Conservation (phyloP, 1,140 invertebrate genomes). For the Oscheius sp. region DNA sequence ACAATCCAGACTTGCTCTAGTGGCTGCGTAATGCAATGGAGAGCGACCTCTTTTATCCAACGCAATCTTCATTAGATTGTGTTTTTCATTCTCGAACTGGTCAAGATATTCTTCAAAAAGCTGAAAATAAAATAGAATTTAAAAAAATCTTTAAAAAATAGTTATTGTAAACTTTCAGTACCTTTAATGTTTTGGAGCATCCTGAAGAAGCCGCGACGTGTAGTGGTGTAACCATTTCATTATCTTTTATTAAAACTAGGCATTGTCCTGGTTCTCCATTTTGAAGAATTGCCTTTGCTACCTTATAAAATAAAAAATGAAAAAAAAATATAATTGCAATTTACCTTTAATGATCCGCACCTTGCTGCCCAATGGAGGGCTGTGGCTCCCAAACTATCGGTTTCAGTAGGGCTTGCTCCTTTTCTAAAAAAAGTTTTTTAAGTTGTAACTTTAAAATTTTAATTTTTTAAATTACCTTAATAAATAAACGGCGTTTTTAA, state of each 20-base stretch:
- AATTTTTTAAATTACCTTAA: background rate
- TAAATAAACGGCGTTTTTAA: background rate
- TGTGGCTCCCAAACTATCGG: conserved; percentile 7
- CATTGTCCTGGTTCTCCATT: background rate
- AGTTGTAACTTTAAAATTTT: no score
- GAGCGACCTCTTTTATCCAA: conserved; percentile 16
- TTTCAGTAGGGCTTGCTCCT: background rate
- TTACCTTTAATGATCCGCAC: conserved; percentile 4
- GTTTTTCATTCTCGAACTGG: no score
- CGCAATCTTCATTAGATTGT: background rate
- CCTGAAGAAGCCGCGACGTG: conserved; percentile 11
- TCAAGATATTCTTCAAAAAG: background rate
- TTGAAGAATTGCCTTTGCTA: background rate
- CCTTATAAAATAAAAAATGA: background rate
- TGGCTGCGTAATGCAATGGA: conserved; percentile 31
- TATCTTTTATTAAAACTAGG: conserved; percentile 4
- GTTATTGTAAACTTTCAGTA: background rate
- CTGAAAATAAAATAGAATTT: background rate
- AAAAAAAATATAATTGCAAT: conserved; percentile 6
- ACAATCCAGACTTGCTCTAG: conserved; percentile 14
- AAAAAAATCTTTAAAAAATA: background rate
- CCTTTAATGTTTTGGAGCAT: conserved; percentile 21
- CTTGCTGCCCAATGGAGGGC: conserved; percentile 31
- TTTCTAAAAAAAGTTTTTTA: background rate
- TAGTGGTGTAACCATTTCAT: conserved; percentile 24